These are phyloP conservation scores for Mesitornis unicolor DNA, from an alignment of 2,113 vertebrate genomes.

Conservation along the genomic window DNA sequence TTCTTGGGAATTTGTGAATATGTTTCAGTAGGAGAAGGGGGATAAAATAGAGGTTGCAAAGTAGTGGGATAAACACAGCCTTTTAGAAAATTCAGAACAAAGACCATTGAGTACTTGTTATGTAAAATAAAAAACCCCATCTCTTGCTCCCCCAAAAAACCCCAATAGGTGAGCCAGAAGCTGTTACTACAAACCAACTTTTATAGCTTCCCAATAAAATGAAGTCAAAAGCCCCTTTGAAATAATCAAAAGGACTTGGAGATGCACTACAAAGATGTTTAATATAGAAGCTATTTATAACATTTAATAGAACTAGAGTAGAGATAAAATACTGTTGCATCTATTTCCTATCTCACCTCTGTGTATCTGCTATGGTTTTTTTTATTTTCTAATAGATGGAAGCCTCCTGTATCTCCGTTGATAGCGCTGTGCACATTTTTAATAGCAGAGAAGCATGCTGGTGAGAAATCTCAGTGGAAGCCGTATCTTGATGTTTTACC, in stretches of 20 bases:
- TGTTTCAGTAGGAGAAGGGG: not conserved
- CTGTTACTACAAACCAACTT: not conserved
- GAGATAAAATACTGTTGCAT: not conserved
- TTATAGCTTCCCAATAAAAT: no score
- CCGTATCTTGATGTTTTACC: constrained; percentile 88
- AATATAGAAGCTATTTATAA: not conserved
- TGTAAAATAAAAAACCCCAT: not conserved
- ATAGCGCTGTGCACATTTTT: constrained; percentile 87
- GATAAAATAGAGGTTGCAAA: not conserved
- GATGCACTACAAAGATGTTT: not conserved
- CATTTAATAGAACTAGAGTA: not conserved
- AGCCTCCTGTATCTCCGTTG: constrained; percentile 79
- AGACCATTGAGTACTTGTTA: not conserved
- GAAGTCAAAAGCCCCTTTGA: no score
- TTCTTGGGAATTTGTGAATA: not conserved
- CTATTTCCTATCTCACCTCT: not conserved
- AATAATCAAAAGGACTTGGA: not conserved
- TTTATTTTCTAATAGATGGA: constrained; percentile 68
- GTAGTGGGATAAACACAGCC: not conserved
- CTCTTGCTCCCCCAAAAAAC: fast-evolving
- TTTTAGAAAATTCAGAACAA: not conserved
- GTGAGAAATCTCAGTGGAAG: constrained; percentile 81
- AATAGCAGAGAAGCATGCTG: constrained; percentile 82
- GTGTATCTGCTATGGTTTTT: not conserved
- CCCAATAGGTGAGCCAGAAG: not conserved